Conservation (phyloP, 2,888 invertebrate species). For the Mesochorus sp. region DNA sequence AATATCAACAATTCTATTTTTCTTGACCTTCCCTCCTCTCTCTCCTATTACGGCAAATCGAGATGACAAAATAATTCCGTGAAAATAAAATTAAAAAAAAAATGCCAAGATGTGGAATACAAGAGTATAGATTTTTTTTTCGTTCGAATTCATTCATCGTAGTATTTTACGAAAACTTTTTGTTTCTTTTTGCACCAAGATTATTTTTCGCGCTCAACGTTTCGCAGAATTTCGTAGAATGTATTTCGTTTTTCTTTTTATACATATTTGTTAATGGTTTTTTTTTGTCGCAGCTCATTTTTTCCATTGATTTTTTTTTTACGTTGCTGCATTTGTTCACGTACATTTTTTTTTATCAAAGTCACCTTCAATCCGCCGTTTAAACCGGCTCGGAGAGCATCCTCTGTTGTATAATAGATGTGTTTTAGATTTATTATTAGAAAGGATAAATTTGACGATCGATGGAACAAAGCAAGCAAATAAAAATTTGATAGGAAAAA, state of each 20-base stretch:
- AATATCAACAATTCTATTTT: slow-evolving; percentile 64
- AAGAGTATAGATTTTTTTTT: too few species aligned
- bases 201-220: too few species aligned
- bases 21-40: slow-evolving; percentile 35
- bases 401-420: slow-evolving; percentile 41
- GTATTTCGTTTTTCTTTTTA: slow-evolving; percentile 25
- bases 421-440: neutral
- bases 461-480: too few species aligned
- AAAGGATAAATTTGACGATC: slow-evolving; percentile 16
- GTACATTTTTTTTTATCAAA: slow-evolving; percentile 19
- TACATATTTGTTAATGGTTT: slow-evolving; percentile 36
- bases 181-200: slow-evolving; percentile 27
- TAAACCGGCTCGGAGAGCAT: slow-evolving; percentile 54
- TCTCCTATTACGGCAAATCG: slow-evolving; percentile 28
- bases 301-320: slow-evolving; percentile 27
- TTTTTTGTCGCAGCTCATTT: slow-evolving; percentile 46
- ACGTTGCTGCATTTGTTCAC: slow-evolving; percentile 55
- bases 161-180: slow-evolving; percentile 42
- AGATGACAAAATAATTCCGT: too few species aligned
- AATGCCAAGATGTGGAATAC: neutral
- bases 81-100: neutral
- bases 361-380: slow-evolving; percentile 50
- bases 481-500: too few species aligned
- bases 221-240: slow-evolving; percentile 39
- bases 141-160: slow-evolving; percentile 33